A percentile compares a stretch with the other conserved stretches of the same genome.
Conservation (phyloP, 2,113 vertebrate species). For the Thymallus thymallus region DNA sequence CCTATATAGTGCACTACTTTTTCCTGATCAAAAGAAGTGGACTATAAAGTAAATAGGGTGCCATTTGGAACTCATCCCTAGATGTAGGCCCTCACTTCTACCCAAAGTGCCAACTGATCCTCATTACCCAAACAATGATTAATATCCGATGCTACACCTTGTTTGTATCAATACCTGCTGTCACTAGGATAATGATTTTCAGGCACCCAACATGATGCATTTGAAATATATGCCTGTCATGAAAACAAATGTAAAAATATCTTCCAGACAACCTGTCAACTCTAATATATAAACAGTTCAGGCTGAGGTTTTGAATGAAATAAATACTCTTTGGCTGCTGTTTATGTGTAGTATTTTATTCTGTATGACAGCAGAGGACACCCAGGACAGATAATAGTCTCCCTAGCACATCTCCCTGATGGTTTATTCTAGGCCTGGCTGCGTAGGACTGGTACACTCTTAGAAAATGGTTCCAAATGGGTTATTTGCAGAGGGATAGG, state of each 20-base stretch:
- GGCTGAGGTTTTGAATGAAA: constrained; percentile 48
- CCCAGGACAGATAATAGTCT: constrained; percentile 31
- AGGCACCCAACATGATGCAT: constrained; percentile 57
- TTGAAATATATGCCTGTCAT: constrained; percentile 67
- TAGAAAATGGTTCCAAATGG: too few species aligned
- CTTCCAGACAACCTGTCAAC: constrained; percentile 63
- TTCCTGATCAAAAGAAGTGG: too few species aligned
- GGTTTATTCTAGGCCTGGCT: constrained; percentile 23
- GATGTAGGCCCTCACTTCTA: constrained; percentile 10
- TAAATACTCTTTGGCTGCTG: constrained; percentile 23
- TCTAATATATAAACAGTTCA: constrained; percentile 47
- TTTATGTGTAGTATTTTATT: constrained; percentile 34
- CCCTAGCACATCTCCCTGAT: constrained; percentile 22
- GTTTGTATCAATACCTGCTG: constrained; percentile 55
- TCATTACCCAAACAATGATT: constrained; percentile 66
- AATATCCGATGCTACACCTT: constrained; percentile 55
- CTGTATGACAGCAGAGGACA: constrained; percentile 60
- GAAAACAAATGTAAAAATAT: constrained; percentile 67
- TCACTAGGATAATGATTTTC: constrained; percentile 41
- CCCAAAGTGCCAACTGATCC: constrained; percentile 27
- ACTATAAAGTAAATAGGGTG: too few species aligned
- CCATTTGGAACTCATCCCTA: neutral
- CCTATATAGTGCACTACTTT: neutral
- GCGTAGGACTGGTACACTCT: too few species aligned
- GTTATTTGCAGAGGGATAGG: too few species aligned